These are phyloP conservation scores for Sinella curviseta DNA, from an alignment of 1,140 invertebrate species.

Conservation along the genomic window DNA sequence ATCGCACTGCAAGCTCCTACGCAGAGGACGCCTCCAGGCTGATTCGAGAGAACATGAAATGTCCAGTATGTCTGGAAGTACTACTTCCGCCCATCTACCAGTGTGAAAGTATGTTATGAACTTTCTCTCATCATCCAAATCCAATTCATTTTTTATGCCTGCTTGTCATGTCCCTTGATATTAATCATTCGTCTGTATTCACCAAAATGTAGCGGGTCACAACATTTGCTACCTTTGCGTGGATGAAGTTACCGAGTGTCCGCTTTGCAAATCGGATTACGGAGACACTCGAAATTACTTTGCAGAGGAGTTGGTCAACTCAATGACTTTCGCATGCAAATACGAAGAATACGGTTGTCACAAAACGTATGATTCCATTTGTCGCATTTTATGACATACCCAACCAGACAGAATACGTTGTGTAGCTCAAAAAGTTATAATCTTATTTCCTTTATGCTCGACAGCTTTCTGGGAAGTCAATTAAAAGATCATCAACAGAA, in stretches of 20 bases:
- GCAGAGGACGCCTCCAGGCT: background rate
- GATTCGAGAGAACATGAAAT: constrained; percentile 28
- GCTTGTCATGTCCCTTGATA: no score
- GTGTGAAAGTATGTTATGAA: background rate
- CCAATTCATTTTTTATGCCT: no score
- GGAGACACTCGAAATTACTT: constrained; percentile 36
- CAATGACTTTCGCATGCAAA: constrained; percentile 30
- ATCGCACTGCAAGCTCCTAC: no score
- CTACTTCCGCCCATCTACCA: constrained; percentile 27
- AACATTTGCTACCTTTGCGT: constrained; percentile 28
- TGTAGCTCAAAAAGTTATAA: no score
- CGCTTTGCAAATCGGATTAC: constrained; percentile 30
- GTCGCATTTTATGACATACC: background rate
- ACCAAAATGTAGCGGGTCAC: background rate
- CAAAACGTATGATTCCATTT: background rate
- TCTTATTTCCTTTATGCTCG: no score
- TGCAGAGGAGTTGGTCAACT: constrained; percentile 34
- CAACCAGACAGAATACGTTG: no score
- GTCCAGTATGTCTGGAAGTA: constrained; percentile 29
- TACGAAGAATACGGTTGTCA: constrained; percentile 33
- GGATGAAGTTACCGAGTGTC: constrained; percentile 29
- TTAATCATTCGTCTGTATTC: background rate
- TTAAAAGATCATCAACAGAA: constrained; percentile 28
- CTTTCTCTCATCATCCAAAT: background rate
- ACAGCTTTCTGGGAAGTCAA: constrained; percentile 10